Percentiles rank a stretch among this genome's conserved stretches.
Evolutionary conservation across 2,888 invertebrate genomes (phyloP).

Genomic region (Oscheius myriophilus): DNA sequence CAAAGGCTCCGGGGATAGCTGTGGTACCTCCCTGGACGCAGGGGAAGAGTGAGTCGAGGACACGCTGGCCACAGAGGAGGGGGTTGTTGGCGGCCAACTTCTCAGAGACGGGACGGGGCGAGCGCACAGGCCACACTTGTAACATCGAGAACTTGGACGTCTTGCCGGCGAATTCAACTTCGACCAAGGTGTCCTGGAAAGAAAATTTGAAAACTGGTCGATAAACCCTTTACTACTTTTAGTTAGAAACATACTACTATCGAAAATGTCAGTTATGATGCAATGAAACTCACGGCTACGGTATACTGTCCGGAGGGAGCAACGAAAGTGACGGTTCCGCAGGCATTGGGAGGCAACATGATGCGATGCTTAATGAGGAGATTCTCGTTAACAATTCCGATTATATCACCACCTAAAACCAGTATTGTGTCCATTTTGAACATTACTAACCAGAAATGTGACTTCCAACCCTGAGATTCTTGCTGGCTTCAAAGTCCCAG

Average conservation of each 20-base stretch:
- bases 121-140: constrained; percentile 97
- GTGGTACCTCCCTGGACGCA: constrained; percentile 75
- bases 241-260: no score
- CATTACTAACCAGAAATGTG: constrained; percentile 6
- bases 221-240: no score
- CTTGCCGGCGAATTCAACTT: constrained; percentile 97
- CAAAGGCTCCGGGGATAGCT: constrained; percentile 83
- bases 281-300: constrained; percentile 25
- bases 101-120: constrained; percentile 95
- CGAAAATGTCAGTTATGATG: no score
- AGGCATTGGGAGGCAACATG: constrained; percentile 89
- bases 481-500: constrained; percentile 90
- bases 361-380: constrained; percentile 95
- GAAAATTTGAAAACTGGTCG: constrained; percentile 9
- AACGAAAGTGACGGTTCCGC: constrained; percentile 93
- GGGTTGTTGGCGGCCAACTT: constrained; percentile 98
- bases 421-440: no score
- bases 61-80: constrained; percentile 94
- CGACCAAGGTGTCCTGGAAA: constrained; percentile 87
- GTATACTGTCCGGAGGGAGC: constrained; percentile 92
- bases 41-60: constrained; percentile 97
- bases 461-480: constrained; percentile 80
- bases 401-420: constrained; percentile 79
- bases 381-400: constrained; percentile 94
- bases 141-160: constrained; percentile 90